Evolutionary conservation across 2,888 invertebrate genomes (phyloP), one percentile per base, ranked within the genome.

Genomic region (Dendrolimus pini): DNA sequence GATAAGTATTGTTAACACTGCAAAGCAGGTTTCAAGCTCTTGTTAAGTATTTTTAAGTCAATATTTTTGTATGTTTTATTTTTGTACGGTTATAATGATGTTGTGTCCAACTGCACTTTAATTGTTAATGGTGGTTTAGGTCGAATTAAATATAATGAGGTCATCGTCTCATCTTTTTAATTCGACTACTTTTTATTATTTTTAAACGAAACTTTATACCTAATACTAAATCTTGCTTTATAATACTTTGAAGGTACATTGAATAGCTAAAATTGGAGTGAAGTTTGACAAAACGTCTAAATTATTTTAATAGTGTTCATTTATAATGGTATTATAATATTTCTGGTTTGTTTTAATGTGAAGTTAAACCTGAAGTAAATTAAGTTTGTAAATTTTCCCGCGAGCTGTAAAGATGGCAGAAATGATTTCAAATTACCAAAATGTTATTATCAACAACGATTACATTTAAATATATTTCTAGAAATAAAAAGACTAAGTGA

Each of bases 21-120:
- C 90, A 80, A 75, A 89, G 90, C 90, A 90, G 88, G 70, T 83
- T 75, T 78, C 85, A 83, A 88, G 47, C 89, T 82, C 71, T 89
- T 89, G 89, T 89, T 90, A 82, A 75, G 80, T 90, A 89, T 81
- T 89, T 89, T 83, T 90, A 90, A 88, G 89, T 84, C 87, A 82
- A 80, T 79, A 75, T 73, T 75, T 82, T 73, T 77, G 72, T 74
- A 68, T 74, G 71, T 77, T 73, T 70, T 70, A 70, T 73, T 74
- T 72, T 71, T 70, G 74, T 71, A 71, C 68, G 70, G 74, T 68
- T 68, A 68, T 72, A 70, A 83, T 82, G 86, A 85, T 89, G 89
- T 89, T 89, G 87, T 88, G 90, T 90, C 90, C 76, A 82, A 89
- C 90, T 89, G 90, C 90, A 90, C 90, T 89, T 90, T 83, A 88